Percentiles rank a stretch among this genome's conserved stretches.
These are phyloP conservation scores for Eleutherodactylus coqui DNA, from an alignment of 2,797 vertebrate genomes.

Conservation along the genomic window DNA sequence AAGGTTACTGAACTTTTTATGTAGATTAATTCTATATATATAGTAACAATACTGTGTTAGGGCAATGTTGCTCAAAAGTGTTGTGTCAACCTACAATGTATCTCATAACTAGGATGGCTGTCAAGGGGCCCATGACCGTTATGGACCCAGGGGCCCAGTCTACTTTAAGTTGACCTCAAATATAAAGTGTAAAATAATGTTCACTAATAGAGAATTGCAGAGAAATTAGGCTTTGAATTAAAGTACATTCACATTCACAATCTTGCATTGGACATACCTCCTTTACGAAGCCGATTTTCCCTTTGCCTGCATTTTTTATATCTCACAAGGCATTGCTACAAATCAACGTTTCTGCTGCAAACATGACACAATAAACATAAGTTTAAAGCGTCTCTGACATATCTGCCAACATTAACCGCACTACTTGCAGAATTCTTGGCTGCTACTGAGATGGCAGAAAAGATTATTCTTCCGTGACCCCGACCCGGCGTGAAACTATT, in stretches of 20 bases:
- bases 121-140: not conserved
- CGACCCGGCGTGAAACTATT: conserved; percentile 37
- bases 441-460: not conserved
- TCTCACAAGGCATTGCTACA: not conserved
- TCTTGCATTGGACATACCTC: not conserved
- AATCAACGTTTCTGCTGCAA: conserved; percentile 4
- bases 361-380: conserved; percentile 12
- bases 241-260: not conserved
- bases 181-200: not conserved
- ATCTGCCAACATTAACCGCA: conserved; percentile 17
- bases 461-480: conserved; percentile 41
- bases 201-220: not conserved
- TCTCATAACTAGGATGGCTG: not conserved
- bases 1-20: too few species aligned
- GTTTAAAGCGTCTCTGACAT: not conserved
- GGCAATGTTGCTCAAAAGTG: too few species aligned
- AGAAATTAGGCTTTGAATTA: not conserved
- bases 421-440: conserved; percentile 22
- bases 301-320: not conserved
- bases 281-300: not conserved
- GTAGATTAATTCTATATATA: too few species aligned
- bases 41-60: too few species aligned
- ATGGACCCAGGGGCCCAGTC: not conserved
- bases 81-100: not conserved
- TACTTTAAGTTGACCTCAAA: too few species aligned